Evolutionary conservation across 1,140 invertebrate species (phyloP), one percentile per base, ranked within the genome.

Genomic region (Tribolium castaneum): DNA sequence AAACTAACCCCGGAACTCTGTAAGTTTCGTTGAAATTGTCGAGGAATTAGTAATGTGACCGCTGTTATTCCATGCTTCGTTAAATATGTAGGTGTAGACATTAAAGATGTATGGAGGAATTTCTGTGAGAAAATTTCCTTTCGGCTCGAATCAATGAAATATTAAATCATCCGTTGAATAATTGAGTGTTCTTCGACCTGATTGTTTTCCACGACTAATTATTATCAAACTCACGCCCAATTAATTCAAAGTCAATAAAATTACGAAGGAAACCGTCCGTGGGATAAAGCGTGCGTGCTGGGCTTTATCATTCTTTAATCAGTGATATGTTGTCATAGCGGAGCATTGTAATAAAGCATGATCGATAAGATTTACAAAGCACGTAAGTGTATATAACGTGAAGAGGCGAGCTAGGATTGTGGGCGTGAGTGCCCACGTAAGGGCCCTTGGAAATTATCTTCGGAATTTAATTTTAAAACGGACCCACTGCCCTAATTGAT

Each of bases 71-170:
- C 59, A 66, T 35, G 59, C 59, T 66, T 66, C 59, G 59, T 66
- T 66, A 66, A 66, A 66, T 66, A 66, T 66, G 59, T 35, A 66
- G 59, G 59, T 66, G 59, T 22, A 12, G 59, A 34, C 59, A 66
- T 66, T 35, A 66, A 66, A 66, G 30, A 66, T 66, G 59, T 30
- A 66, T 66, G 34, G 25, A 66, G 30, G 59, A 66, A 66, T 66
- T 66, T 66, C 59, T 66, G 59, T 66, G 59, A 66, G 59, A 66
- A 66, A 66, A 39, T 66, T 66, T 66, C n/a, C 54, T 66, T 66
- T 66, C 59, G 59, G 59, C 59, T 66, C 12, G 59, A 34, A 13
- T 66, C 59, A 66, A 10, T 66, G 25, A 66, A 66, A 66, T 66
- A 66, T 66, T 66, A 12, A 66, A 66, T 66, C 59, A 22, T 6